These are phyloP conservation scores for Caenorhabditis sulstoni DNA, from an alignment of 2,888 invertebrate species.

Conservation along the genomic window DNA sequence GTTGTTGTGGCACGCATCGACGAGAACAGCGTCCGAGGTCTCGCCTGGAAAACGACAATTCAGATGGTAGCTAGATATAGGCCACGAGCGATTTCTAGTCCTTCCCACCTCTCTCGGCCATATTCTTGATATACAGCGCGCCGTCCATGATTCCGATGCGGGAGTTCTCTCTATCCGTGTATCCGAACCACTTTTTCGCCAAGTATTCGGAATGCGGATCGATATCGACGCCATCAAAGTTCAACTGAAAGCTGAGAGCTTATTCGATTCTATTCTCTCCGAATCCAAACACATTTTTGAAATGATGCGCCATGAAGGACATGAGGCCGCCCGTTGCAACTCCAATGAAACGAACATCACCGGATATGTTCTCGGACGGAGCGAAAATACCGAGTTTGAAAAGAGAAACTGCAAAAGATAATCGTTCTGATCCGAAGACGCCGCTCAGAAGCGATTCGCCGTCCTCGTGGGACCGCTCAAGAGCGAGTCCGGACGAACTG, in stretches of 20 bases:
- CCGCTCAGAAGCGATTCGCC: too few relatives aligned
- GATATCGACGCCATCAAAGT: slow-evolving; percentile 34
- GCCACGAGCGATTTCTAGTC: background rate
- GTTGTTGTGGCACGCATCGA: slow-evolving; percentile 45
- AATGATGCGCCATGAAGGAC: slow-evolving; percentile 15
- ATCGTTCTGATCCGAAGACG: too few relatives aligned
- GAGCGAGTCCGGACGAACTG: too few relatives aligned
- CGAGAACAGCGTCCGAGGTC: slow-evolving; percentile 34
- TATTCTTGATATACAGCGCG: slow-evolving; percentile 24
- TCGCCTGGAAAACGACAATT: slow-evolving; percentile 12
- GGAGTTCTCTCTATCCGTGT: background rate
- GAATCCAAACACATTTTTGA: slow-evolving; percentile 19
- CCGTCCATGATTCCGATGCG: slow-evolving; percentile 32
- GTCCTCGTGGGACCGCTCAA: too few relatives aligned
- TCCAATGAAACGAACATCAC: slow-evolving; percentile 23
- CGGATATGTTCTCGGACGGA: slow-evolving; percentile 5
- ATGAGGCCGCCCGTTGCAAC: slow-evolving; percentile 38
- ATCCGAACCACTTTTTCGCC: slow-evolving; percentile 50
- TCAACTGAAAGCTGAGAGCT: slow-evolving; percentile 16
- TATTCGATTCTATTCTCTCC: background rate
- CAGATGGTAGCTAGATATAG: background rate
- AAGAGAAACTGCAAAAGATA: slow-evolving; percentile 9
- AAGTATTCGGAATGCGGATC: slow-evolving; percentile 35
- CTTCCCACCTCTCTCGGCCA: slow-evolving; percentile 16
- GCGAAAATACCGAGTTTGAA: slow-evolving; percentile 4